Conservation (phyloP, 2,113 vertebrate species). For the Empidonax alnorum region DNA sequence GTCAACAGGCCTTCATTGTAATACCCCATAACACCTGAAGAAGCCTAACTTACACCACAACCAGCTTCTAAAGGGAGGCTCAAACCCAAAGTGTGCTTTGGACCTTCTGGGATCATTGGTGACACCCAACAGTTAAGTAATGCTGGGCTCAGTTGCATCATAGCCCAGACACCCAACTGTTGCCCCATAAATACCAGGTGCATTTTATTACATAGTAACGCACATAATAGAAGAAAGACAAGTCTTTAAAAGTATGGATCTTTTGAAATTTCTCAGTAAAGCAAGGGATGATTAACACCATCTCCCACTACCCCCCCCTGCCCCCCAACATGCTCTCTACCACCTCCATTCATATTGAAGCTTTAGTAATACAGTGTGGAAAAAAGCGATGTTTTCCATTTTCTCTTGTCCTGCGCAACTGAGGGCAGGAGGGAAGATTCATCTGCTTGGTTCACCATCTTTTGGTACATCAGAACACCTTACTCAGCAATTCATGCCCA, state of each 20-base stretch:
- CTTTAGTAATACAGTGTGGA: not conserved
- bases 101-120: not conserved
- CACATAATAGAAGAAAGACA: not conserved
- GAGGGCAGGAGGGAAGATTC: not conserved
- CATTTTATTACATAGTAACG: not conserved
- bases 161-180: not conserved
- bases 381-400: not conserved
- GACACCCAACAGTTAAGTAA: not conserved
- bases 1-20: not conserved
- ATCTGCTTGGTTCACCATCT: not conserved
- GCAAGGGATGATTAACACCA: not conserved
- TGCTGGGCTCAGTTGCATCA: not conserved
- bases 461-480: not conserved
- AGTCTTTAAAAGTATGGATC: not conserved
- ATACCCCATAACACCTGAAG: not conserved
- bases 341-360: not conserved
- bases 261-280: not conserved
- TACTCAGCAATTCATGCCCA: not conserved
- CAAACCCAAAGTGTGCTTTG: not conserved
- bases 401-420: not conserved
- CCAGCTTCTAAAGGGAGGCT: not conserved
- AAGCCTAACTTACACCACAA: not conserved
- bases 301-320: not conserved
- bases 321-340: not conserved
- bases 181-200: not conserved